Evolutionary conservation across 2,113 vertebrate genomes (phyloP).

Genomic region (Eonycteris spelaea): DNA sequence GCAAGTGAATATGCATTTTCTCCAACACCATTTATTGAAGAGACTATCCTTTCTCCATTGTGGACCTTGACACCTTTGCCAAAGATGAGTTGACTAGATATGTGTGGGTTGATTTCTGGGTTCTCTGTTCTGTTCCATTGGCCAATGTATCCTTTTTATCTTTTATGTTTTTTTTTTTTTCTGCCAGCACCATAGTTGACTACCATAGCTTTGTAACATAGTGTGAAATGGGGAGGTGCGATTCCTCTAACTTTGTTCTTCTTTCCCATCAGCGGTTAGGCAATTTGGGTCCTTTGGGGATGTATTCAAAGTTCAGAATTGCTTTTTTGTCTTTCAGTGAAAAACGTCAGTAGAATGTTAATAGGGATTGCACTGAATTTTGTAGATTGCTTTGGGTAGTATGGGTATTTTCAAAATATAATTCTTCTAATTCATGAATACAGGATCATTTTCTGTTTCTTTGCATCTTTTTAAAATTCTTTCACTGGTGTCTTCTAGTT

Average conservation of each 20-base stretch:
- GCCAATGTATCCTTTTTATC: not conserved
- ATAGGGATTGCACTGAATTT: not conserved
- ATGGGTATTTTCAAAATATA: not conserved
- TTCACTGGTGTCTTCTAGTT: not conserved
- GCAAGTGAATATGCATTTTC: too few relatives aligned
- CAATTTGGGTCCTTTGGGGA: not conserved
- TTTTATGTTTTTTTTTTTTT: not conserved
- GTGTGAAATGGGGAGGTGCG: not conserved
- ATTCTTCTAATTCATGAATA: not conserved
- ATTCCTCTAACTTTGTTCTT: not conserved
- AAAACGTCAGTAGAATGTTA: not conserved
- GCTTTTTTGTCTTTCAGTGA: not conserved
- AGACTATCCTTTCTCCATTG: too few relatives aligned
- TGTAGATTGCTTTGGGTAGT: not conserved
- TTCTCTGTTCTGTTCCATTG: not conserved
- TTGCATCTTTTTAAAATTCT: not conserved
- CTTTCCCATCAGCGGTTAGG: not conserved
- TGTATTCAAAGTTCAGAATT: not conserved
- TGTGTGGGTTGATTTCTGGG: not conserved
- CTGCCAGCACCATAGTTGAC: not conserved
- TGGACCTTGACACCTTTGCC: not conserved
- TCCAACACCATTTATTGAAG: too few relatives aligned
- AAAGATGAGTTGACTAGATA: not conserved
- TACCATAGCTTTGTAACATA: not conserved
- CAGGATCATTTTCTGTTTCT: not conserved